These are phyloP conservation scores for Acrossocheilus fasciatus DNA, from an alignment of 2,797 vertebrate genomes.

Conservation along the genomic window DNA sequence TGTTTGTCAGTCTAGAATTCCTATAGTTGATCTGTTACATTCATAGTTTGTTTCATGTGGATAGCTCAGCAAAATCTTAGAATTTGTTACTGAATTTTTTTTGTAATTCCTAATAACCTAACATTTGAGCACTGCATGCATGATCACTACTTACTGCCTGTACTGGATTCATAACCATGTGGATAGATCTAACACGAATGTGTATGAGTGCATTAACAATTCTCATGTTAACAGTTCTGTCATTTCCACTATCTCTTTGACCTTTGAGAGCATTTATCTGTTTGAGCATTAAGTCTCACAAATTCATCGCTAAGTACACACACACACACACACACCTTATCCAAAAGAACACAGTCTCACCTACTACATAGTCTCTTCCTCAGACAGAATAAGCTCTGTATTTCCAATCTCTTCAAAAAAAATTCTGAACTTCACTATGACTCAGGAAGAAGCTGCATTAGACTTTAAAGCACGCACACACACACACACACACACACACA, in stretches of 20 bases:
- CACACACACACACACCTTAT: conserved; percentile 21
- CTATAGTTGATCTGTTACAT: not conserved
- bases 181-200: conserved; percentile 55
- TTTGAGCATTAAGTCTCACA: conserved; percentile 22
- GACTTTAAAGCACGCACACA: conserved; percentile 37
- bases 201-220: conserved; percentile 48
- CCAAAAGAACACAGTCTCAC: conserved; percentile 5
- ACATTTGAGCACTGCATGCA: not conserved
- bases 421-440: conserved; percentile 14
- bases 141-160: conserved; percentile 2
- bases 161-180: conserved; percentile 33
- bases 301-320: conserved; percentile 3
- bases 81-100: not conserved
- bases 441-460: conserved; percentile 49
- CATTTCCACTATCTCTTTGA: conserved; percentile 19
- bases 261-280: not conserved
- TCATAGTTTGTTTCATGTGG: not conserved
- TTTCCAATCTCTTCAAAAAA: conserved; percentile 33
- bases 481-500: not conserved
- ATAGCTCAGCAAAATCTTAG: not conserved
- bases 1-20: not conserved
- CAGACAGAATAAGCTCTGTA: conserved; percentile 13
- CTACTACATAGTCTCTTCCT: conserved; percentile 10
- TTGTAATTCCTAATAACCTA: not conserved
- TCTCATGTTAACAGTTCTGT: conserved; percentile 44